Conservation (phyloP, 2,113 vertebrate genomes). For the Hippocampus barbouri region DNA sequence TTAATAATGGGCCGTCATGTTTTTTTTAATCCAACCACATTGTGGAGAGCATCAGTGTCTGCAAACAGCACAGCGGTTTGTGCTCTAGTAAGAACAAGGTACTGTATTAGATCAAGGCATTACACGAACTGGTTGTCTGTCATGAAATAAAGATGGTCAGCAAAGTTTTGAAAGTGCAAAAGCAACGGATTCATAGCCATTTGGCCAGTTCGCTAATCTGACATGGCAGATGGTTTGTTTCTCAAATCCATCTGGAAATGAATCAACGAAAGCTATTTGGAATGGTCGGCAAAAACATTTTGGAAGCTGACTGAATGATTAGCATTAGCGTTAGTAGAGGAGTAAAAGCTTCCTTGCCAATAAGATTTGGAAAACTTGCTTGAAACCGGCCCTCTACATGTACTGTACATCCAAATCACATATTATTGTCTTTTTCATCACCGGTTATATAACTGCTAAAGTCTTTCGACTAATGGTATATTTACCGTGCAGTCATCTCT, state of each 20-base stretch:
- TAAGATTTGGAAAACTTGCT: neutral
- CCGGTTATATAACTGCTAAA: constrained; percentile 14
- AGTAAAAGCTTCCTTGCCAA: too few relatives aligned
- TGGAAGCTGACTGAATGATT: neutral
- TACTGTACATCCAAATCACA: neutral
- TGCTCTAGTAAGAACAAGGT: too few relatives aligned
- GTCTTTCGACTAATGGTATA: constrained; percentile 2
- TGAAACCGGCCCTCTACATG: neutral
- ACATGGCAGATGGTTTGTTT: neutral
- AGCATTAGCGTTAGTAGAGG: too few relatives aligned
- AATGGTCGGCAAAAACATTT: neutral
- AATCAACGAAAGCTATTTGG: neutral
- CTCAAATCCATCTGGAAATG: constrained; percentile 5
- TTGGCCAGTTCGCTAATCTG: neutral
- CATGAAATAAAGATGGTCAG: neutral
- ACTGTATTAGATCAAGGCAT: too few relatives aligned
- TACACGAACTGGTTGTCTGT: neutral
- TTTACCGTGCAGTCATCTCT: constrained; percentile 27
- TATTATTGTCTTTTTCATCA: constrained; percentile 3
- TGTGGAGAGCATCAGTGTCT: too few relatives aligned
- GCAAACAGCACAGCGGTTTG: too few relatives aligned
- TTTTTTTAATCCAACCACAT: too few relatives aligned
- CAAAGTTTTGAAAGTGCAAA: neutral
- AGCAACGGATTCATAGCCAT: neutral
- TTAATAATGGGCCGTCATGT: too few relatives aligned